phyloP scores from a whole-genome alignment of 1,140 invertebrate species.

The Pachyrhynchus sulphureomaculatus region DNA sequence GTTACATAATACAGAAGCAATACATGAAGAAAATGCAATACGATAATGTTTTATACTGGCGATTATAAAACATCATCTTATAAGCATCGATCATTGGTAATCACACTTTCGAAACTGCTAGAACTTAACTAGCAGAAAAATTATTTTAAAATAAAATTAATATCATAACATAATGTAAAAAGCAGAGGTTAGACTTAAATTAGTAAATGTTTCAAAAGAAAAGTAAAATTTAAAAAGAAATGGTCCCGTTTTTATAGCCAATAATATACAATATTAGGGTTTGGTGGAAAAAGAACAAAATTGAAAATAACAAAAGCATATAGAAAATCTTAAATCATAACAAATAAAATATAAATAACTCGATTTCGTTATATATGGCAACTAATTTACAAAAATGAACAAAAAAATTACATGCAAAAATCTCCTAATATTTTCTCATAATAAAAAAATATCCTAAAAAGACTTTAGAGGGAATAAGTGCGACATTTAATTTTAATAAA shows the following conservation, averaged over 20 bases:
- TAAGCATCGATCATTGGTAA: constrained; percentile 35
- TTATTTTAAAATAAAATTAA: constrained; percentile 30
- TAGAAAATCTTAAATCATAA: constrained; percentile 24
- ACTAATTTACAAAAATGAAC: constrained; percentile 37
- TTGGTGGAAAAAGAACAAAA: constrained; percentile 33
- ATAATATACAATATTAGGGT: constrained; percentile 36
- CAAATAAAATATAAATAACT: constrained; percentile 35
- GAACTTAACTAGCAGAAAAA: constrained; percentile 27
- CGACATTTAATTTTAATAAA: constrained; percentile 28
- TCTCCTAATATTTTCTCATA: background rate
- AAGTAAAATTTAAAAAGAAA: constrained; percentile 40
- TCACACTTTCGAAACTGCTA: constrained; percentile 39
- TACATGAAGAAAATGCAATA: constrained; percentile 38
- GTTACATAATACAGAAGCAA: constrained; percentile 47
- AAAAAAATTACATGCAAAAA: constrained; percentile 21
- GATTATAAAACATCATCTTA: constrained; percentile 40
- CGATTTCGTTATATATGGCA: constrained; percentile 40
- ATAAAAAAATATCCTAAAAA: constrained; percentile 20
- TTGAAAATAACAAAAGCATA: constrained; percentile 25
- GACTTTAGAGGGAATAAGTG: constrained; percentile 11
- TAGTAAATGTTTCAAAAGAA: constrained; percentile 37
- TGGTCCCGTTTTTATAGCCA: constrained; percentile 41
- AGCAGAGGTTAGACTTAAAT: constrained; percentile 42
- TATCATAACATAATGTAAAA: constrained; percentile 33
- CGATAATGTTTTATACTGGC: constrained; percentile 40